These are phyloP conservation scores for Aplochiton taeniatus DNA, from an alignment of 2,797 vertebrate species.

Conservation along the genomic window DNA sequence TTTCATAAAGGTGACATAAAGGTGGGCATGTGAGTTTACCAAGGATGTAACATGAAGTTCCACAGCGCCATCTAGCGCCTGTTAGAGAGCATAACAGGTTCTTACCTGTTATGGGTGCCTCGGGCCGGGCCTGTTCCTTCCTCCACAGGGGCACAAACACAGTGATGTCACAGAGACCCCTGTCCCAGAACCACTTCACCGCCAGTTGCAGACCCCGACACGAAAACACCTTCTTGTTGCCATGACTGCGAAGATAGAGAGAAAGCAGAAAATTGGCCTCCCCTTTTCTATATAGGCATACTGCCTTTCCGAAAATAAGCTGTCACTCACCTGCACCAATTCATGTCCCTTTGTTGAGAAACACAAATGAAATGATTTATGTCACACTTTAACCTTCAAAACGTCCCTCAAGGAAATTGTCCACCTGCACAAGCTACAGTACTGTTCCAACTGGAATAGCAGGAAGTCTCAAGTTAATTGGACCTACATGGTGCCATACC, in stretches of 20 bases:
- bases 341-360: slow-evolving; percentile 19
- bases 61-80: neutral
- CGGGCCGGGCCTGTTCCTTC: slow-evolving; percentile 83
- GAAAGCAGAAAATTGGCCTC: neutral
- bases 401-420: neutral
- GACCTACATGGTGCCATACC: neutral
- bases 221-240: slow-evolving; percentile 91
- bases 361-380: slow-evolving; percentile 2
- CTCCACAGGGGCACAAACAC: slow-evolving; percentile 94
- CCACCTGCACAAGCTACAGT: neutral
- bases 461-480: neutral
- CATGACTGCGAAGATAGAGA: slow-evolving; percentile 77
- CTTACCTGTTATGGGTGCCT: slow-evolving; percentile 85
- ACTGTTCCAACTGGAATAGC: slow-evolving; percentile 2
- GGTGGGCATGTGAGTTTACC: too few relatives aligned
- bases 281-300: slow-evolving; percentile 12
- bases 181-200: slow-evolving; percentile 89
- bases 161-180: slow-evolving; percentile 87
- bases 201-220: slow-evolving; percentile 91
- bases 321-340: slow-evolving; percentile 4
- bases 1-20: too few relatives aligned
- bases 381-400: neutral
- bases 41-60: neutral
- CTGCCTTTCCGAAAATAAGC: slow-evolving; percentile 45
- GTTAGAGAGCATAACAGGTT: neutral